Percentiles rank a stretch among this genome's conserved stretches.
These are phyloP conservation scores for Puntigrus tetrazona DNA, from an alignment of 2,113 vertebrate species.

Conservation along the genomic window DNA sequence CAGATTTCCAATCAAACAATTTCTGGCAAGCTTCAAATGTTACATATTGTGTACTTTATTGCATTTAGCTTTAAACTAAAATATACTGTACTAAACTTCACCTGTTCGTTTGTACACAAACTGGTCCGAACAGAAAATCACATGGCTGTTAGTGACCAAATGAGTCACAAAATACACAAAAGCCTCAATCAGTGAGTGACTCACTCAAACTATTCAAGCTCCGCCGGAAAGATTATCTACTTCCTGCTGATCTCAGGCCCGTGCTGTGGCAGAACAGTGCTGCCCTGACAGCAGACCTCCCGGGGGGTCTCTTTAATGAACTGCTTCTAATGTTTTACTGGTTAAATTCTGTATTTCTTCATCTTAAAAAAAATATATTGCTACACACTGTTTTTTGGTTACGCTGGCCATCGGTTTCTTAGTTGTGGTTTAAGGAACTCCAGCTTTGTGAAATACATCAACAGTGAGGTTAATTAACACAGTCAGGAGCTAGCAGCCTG, in stretches of 20 bases:
- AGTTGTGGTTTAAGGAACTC: background rate
- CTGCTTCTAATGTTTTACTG: background rate
- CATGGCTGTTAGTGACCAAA: conserved; percentile 34
- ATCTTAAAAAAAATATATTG: background rate
- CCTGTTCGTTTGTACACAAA: conserved; percentile 54
- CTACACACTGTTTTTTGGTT: too few species aligned
- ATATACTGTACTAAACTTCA: conserved; percentile 10
- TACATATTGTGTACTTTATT: background rate
- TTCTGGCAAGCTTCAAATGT: background rate
- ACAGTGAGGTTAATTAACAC: conserved; percentile 27
- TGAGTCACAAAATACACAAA: conserved; percentile 55
- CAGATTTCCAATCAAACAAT: background rate
- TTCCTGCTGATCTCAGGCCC: conserved; percentile 51
- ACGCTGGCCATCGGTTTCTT: background rate
- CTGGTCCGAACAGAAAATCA: conserved; percentile 20
- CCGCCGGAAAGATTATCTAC: conserved; percentile 49
- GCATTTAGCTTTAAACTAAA: conserved; percentile 3
- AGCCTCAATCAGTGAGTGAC: conserved; percentile 42
- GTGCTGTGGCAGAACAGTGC: conserved; percentile 26
- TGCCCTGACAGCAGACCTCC: background rate
- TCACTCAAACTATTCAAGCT: conserved; percentile 55
- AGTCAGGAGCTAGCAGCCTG: background rate
- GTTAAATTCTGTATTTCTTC: background rate
- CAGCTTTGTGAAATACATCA: background rate
- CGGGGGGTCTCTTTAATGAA: background rate